Evolutionary conservation across 2,113 vertebrate genomes (phyloP).

Genomic region (Anser cygnoides): DNA sequence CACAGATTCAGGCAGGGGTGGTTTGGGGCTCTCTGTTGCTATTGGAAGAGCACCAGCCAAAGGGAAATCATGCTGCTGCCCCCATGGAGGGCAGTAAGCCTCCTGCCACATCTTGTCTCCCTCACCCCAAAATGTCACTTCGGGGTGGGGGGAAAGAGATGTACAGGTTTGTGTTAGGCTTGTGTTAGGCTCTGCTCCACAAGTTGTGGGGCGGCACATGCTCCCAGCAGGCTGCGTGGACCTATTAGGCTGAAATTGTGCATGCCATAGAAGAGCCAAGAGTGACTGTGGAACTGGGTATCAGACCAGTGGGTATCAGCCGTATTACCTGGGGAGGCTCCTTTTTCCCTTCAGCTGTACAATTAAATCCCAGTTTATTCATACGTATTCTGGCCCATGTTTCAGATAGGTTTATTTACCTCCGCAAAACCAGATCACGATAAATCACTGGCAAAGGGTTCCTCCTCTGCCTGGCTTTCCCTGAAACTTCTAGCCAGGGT

Average conservation of each 20-base stretch:
- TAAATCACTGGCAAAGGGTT: neutral
- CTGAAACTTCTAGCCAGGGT: neutral
- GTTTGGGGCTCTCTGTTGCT: neutral
- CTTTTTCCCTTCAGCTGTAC: neutral
- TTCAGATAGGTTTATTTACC: neutral
- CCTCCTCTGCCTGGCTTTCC: neutral
- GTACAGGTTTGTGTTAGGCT: neutral
- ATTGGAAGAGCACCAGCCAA: neutral
- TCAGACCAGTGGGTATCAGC: fast-evolving
- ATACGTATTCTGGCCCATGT: neutral
- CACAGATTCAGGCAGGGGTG: neutral
- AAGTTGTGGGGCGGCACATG: no score
- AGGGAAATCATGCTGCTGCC: no score
- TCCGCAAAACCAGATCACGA: neutral
- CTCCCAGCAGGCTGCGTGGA: neutral
- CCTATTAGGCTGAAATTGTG: fast-evolving
- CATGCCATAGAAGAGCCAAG: neutral
- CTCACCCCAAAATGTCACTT: neutral
- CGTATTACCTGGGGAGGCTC: neutral
- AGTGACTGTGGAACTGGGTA: fast-evolving
- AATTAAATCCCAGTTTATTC: neutral
- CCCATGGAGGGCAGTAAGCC: neutral
- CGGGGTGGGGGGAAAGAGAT: fast-evolving
- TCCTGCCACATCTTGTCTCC: neutral
- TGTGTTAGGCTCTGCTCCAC: fast-evolving